Base-by-base conservation (phyloP, 2,797 vertebrate genomes). In the Pseudopleuronectes americanus region DNA sequence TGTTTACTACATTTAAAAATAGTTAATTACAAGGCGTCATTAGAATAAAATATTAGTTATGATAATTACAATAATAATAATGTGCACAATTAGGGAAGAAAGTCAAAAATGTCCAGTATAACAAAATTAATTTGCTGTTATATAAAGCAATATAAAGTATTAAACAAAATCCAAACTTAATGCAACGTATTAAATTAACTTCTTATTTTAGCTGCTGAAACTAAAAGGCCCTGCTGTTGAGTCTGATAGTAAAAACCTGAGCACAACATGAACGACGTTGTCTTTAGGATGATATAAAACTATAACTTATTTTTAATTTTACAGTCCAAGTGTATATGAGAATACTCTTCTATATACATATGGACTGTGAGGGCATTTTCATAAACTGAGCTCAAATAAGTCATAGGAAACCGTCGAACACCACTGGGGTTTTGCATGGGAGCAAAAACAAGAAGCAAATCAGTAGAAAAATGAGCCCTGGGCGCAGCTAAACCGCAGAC, bases 361-460 rank as follows among this genome's bases (percentile, higher is more conserved):
- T 12, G 54, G 28, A 23, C 36, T 19, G 12, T 58, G 8, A 8
- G 36, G 8, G 10, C 22, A n/a, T 64, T 55, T 75, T 64, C 24
- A 31, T 7, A 19, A 68, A 68, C 52, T 10, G 2, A 68, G 26
- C 48, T 3, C 4, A 54, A 57, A 41, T 7, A 49, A 31, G 49
- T 31, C 60, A 58, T 60, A 21, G 1, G 10, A 66, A 47, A 70
- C 36, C 36, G 16, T 48, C 16, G 14, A 58, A 8, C 6, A 77
- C 17, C 48, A 65, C 33, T 48, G 12, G 4, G 2, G 60, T 24
- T 59, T 26, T 86, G 52, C 71, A 80, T 68, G 52, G 47, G 51
- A 63, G 72, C 74, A 81, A 48, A 48, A 79, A 62, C 76, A 59
- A 69, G 57, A 60, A 21, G 67, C 64, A 84, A 85, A 81, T 67